Conservation (phyloP, 2,797 vertebrate species). For the Eulemur albifrons region DNA sequence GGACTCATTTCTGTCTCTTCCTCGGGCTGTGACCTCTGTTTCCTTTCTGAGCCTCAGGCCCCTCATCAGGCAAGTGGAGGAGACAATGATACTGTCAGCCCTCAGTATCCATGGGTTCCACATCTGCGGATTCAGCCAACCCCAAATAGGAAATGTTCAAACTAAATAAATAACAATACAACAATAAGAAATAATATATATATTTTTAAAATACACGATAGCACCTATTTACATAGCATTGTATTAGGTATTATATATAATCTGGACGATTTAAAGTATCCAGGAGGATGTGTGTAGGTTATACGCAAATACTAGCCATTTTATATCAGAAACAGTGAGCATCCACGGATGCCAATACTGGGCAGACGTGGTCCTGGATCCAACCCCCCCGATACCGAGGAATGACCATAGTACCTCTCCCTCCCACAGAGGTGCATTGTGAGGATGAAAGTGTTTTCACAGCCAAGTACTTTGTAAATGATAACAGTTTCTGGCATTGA, state of each 20-base stretch:
- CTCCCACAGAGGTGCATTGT: neutral
- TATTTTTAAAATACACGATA: too few relatives aligned
- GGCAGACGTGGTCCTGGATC: neutral
- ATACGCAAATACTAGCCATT: neutral
- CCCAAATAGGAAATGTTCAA: too few relatives aligned
- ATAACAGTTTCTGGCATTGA: neutral
- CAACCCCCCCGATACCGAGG: neutral
- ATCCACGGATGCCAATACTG: too few relatives aligned
- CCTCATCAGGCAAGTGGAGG: neutral
- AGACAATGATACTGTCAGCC: neutral
- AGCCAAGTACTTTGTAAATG: neutral
- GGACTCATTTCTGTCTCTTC: neutral
- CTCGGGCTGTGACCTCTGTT: neutral
- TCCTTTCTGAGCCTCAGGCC: neutral
- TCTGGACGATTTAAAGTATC: neutral
- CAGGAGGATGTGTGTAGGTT: neutral
- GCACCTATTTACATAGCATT: too few relatives aligned
- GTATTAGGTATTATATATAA: neutral
- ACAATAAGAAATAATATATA: too few relatives aligned
- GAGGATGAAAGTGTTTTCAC: neutral
- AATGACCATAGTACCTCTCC: accelerated
- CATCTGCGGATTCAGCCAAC: too few relatives aligned
- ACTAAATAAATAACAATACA: too few relatives aligned
- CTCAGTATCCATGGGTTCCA: too few relatives aligned
- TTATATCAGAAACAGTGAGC: neutral